Evolutionary conservation across 2,888 invertebrate genomes (phyloP), one percentile per base, ranked within the genome.

Genomic region (Sycophila texana): DNA sequence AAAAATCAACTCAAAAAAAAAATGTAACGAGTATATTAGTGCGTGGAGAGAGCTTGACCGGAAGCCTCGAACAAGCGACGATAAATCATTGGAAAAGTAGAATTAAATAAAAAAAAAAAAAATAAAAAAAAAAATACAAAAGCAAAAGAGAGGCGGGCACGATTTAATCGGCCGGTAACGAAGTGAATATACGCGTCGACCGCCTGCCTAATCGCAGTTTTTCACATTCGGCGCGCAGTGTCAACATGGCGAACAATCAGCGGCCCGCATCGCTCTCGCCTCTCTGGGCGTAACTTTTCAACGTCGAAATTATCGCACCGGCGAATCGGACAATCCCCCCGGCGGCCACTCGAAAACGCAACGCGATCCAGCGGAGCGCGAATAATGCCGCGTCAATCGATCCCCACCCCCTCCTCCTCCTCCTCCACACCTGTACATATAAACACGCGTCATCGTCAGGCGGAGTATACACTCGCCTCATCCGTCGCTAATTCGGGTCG

Each of bases 401-500:
- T 71, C 26, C 51, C 51, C 51, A 26, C 26, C 26, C 14, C 47
- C 26, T 26, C 4, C 39, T 10, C 39, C 10, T 10, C 39, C 39
- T 10, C 7, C 39, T 10, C 10, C 39, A 10, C 39, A 10, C 39
- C 10, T 39, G 7, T 10, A 10, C 10, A 10, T 10, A 10, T 10
- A 39, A 14, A 14, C 53, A 5, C n/a, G 53, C 53, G n/a, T n/a
- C 20, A 12, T 61, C 65, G 18, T 55, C 47, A 66, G 18, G 26
- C 57, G 26, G 26, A 26, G 26, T 26, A 26, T 26, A 26, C 26
- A 58, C 67, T 74, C 74, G 67, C 47, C 58, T 60, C 49, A n/a
- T n/a, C 53, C n/a, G 57, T 22, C 30, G 67, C 58, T 67, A 67
- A 74, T 74, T 67, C 18, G 58, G 74, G 74, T 74, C 74, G 16